A percentile compares a stretch with the other conserved stretches of the same genome.
phyloP scores from a whole-genome alignment of 2,113 vertebrate genomes.

The Odocoileus hemionus region DNA sequence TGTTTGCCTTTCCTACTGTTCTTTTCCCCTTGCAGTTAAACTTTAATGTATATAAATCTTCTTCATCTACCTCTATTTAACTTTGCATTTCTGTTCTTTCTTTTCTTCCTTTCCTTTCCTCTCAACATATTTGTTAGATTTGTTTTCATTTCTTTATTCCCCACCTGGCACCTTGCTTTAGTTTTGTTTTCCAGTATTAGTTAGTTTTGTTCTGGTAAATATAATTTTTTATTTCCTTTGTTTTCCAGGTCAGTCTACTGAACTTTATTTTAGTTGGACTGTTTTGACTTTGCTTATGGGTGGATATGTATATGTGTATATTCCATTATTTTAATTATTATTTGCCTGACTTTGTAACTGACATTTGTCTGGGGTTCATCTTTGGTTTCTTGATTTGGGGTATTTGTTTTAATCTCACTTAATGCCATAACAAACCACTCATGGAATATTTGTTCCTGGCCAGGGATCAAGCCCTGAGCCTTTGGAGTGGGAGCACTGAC shows the following conservation, averaged over 20 bases:
- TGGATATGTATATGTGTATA: background rate
- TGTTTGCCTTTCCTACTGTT: background rate
- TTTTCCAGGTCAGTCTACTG: background rate
- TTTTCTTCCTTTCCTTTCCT: background rate
- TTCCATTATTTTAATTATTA: background rate
- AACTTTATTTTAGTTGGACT: background rate
- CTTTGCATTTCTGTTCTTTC: background rate
- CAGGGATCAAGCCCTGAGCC: background rate
- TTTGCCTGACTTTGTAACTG: background rate
- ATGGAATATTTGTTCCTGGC: background rate
- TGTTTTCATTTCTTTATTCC: background rate
- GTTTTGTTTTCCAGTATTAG: background rate
- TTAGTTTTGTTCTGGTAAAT: background rate
- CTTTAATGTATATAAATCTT: background rate
- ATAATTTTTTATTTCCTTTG: background rate
- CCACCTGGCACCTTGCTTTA: background rate
- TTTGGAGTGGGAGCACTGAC: background rate
- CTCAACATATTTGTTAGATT: background rate
- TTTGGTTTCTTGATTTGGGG: background rate
- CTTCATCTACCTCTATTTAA: background rate
- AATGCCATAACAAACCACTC: background rate
- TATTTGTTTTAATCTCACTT: background rate
- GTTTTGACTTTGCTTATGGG: background rate
- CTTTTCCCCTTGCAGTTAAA: background rate
- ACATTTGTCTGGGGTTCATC: background rate